These are phyloP conservation scores for Pholis gunnellus DNA, from an alignment of 2,113 vertebrate species.

Conservation along the genomic window DNA sequence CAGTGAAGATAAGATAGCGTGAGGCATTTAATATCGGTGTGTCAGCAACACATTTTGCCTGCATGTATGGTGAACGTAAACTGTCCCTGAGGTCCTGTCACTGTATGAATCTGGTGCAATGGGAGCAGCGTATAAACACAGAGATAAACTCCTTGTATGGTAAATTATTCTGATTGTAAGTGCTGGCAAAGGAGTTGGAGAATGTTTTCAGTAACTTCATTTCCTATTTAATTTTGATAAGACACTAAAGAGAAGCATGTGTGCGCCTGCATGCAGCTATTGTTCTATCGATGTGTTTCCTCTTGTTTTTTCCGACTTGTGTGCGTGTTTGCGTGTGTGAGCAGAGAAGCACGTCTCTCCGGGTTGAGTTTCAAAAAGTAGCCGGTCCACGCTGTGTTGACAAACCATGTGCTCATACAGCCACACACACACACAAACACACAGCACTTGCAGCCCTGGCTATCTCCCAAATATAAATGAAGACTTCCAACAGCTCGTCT, in stretches of 20 bases:
- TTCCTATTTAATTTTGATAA: conserved; percentile 39
- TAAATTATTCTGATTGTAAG: conserved; percentile 21
- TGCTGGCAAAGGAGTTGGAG: conserved; percentile 5
- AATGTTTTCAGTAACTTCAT: conserved; percentile 42
- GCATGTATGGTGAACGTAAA: conserved; percentile 30
- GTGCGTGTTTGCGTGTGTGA: not conserved
- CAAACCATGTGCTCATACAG: conserved; percentile 11
- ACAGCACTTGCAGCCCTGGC: conserved; percentile 52
- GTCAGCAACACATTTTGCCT: conserved; percentile 35
- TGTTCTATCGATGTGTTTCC: conserved; percentile 5
- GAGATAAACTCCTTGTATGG: conserved; percentile 35
- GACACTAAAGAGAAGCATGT: conserved; percentile 52
- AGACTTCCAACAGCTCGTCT: conserved; percentile 57
- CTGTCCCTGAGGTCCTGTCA: conserved; percentile 37
- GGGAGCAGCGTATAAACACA: conserved; percentile 43
- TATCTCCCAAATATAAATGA: conserved; percentile 72
- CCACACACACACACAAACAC: conserved; percentile 12
- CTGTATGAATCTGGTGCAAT: conserved; percentile 7
- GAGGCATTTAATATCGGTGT: conserved; percentile 8
- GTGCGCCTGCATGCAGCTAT: conserved; percentile 30
- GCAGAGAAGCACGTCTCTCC: conserved; percentile 31
- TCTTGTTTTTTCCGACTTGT: conserved; percentile 10
- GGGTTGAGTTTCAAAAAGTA: conserved; percentile 28
- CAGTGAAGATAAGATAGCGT: not conserved
- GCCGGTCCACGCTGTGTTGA: conserved; percentile 25